Conservation (phyloP, 1,140 invertebrate genomes). For the Uloborus diversus region DNA sequence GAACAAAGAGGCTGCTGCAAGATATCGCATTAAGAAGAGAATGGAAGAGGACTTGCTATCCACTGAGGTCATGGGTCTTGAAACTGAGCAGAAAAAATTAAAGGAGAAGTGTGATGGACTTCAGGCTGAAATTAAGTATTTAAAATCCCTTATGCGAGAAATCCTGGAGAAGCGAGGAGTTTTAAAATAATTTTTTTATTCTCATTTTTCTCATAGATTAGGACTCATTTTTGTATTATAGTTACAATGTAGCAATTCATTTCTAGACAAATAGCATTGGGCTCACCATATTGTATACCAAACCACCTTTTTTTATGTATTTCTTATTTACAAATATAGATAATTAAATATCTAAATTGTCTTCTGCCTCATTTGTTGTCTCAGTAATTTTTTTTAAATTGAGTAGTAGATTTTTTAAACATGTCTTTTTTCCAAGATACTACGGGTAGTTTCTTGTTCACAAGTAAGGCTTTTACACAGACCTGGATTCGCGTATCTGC, state of each 20-base stretch:
- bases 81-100: slow-evolving; percentile 26
- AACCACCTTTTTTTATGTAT: slow-evolving; percentile 33
- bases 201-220: no score
- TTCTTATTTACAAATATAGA: slow-evolving; percentile 3
- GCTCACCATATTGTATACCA: slow-evolving; percentile 7
- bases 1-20: slow-evolving; percentile 52
- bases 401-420: no score
- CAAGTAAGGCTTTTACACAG: no score
- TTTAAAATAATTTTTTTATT: slow-evolving; percentile 9
- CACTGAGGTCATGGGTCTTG: slow-evolving; percentile 14
- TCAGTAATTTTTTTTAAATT: no score
- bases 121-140: slow-evolving; percentile 34
- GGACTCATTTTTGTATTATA: no score
- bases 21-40: slow-evolving; percentile 38
- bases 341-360: slow-evolving; percentile 15
- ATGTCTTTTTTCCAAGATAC: no score
- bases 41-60: not conserved
- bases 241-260: no score
- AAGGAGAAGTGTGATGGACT: slow-evolving; percentile 26
- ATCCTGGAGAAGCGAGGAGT: slow-evolving; percentile 22
- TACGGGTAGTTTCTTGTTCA: no score
- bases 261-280: slow-evolving; percentile 23
- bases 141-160: slow-evolving; percentile 38
- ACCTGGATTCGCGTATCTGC: no score
- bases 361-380: no score